phyloP scores from a whole-genome alignment of 2,888 invertebrate genomes.

The Melipona beecheii region DNA sequence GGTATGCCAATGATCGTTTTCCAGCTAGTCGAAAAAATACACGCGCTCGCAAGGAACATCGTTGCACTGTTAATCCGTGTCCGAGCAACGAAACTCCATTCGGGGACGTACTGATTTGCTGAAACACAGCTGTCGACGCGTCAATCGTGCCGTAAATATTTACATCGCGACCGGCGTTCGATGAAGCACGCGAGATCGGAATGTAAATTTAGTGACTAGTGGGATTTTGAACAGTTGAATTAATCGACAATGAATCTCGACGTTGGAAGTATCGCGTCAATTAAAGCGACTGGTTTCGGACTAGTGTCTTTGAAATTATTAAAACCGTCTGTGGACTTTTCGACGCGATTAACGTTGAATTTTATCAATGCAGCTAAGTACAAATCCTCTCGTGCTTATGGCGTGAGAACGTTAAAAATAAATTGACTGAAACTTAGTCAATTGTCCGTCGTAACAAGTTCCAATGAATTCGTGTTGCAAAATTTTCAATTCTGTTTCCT shows the following conservation, averaged over 20 bases:
- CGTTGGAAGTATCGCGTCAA: not conserved
- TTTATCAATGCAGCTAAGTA: not conserved
- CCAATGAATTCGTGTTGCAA: too few relatives aligned
- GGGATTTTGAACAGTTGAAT: not conserved
- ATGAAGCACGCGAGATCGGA: not conserved
- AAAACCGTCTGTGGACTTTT: not conserved
- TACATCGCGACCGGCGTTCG: not conserved
- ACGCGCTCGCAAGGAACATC: not conserved
- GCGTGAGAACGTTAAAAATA: too few relatives aligned
- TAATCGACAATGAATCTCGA: too few relatives aligned
- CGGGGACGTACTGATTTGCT: not conserved
- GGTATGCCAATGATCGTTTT: constrained; percentile 33
- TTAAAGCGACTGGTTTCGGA: not conserved
- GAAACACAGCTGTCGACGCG: not conserved
- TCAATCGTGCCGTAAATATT: not conserved
- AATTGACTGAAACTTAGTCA: too few relatives aligned
- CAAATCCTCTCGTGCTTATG: too few relatives aligned
- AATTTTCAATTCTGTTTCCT: too few relatives aligned
- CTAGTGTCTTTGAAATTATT: not conserved
- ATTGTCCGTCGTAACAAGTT: too few relatives aligned
- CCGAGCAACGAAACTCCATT: not conserved
- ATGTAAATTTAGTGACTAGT: not conserved
- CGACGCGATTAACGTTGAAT: not conserved
- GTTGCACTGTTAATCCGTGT: not conserved
- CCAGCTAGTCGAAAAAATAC: constrained; percentile 2